A percentile compares a stretch with the other conserved stretches of the same genome.
Conservation (phyloP, 2,113 vertebrate species). For the Oreotragus oreotragus region DNA sequence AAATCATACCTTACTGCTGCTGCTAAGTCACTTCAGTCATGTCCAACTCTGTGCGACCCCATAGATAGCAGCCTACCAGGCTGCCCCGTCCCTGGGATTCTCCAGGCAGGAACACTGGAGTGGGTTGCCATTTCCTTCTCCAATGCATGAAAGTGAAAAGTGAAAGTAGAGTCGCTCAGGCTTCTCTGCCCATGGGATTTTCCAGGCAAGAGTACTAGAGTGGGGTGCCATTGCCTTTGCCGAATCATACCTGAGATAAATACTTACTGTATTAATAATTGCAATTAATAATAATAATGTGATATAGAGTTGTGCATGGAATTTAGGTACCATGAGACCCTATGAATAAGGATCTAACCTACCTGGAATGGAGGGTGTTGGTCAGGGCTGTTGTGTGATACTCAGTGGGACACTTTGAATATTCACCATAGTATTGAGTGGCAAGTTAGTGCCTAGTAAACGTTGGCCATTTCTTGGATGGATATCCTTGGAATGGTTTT, state of each 20-base stretch:
- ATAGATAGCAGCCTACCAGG: too few species aligned
- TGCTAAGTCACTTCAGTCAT: too few species aligned
- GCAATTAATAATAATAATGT: not conserved
- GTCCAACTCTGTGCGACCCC: too few species aligned
- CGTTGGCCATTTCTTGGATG: not conserved
- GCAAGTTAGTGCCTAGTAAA: not conserved
- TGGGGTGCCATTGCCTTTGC: too few species aligned
- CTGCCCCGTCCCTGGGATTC: too few species aligned
- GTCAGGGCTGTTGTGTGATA: not conserved
- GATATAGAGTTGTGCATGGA: not conserved
- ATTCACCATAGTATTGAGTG: not conserved
- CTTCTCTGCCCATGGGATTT: too few species aligned
- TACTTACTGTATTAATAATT: not conserved
- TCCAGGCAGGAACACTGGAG: too few species aligned
- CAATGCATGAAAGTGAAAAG: too few species aligned
- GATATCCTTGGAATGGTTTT: not conserved
- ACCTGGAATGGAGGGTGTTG: not conserved
- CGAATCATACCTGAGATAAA: not conserved
- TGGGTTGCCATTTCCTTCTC: too few species aligned
- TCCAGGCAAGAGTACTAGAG: too few species aligned
- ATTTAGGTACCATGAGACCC: not conserved
- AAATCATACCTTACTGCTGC: too few species aligned
- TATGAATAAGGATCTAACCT: not conserved
- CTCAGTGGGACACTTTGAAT: fast-evolving
- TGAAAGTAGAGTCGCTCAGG: too few species aligned